Evolutionary conservation across 2,797 vertebrate genomes (phyloP).

Genomic region (Picus viridis): DNA sequence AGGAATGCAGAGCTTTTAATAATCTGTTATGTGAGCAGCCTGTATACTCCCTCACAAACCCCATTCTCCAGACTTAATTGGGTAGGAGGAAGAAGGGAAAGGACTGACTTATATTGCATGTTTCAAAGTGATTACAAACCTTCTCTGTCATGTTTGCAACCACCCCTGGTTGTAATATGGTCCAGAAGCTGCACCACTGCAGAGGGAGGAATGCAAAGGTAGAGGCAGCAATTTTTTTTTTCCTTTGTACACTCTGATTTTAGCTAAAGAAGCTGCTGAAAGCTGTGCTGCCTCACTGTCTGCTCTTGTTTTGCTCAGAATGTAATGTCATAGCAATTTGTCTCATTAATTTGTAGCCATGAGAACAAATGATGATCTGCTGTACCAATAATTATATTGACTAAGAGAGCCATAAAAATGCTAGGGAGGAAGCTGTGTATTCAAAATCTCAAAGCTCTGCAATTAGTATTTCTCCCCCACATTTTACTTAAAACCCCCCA

Average conservation of each 20-base stretch:
- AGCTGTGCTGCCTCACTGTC: background rate
- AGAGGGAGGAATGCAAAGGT: background rate
- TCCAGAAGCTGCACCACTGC: background rate
- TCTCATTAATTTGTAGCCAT: constrained; percentile 14
- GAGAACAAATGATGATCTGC: constrained; percentile 37
- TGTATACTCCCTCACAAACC: background rate
- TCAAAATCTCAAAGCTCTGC: background rate
- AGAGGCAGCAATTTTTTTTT: background rate
- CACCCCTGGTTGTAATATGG: background rate
- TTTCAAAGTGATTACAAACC: background rate
- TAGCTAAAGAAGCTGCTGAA: background rate
- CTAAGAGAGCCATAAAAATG: background rate
- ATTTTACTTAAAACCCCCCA: background rate
- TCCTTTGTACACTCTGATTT: background rate
- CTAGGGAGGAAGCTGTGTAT: background rate
- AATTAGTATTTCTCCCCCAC: background rate
- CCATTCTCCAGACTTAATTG: background rate
- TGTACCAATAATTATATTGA: background rate
- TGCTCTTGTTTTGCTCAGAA: constrained; percentile 8
- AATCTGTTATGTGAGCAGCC: fast-evolving
- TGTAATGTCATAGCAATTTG: background rate
- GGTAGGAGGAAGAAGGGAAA: background rate
- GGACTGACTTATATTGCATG: fast-evolving
- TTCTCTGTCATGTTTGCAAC: background rate
- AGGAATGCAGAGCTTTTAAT: background rate